Base-by-base conservation (phyloP, 2,888 invertebrate genomes). In the Cosmia pyralina region DNA sequence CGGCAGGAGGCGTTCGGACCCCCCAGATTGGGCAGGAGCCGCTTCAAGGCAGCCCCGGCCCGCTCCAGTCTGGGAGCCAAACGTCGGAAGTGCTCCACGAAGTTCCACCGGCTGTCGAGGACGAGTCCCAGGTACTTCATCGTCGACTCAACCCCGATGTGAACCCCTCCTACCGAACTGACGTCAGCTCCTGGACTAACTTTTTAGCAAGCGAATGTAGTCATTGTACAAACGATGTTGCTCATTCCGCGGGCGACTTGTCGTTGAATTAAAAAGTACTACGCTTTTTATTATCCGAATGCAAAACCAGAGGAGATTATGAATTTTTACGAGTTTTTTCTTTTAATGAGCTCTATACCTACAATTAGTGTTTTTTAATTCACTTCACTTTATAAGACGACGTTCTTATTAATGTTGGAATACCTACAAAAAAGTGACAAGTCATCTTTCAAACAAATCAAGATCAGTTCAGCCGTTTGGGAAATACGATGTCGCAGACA, bases 171-270 rank as follows among this genome's bases (percentile, higher is more conserved):
- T n/a, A n/a, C n/a, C n/a, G n/a, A 77, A 85, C 68, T 55, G 55
- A 28, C 65, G 73, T 64, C 70, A 55, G 69, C 73, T 78, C 64
- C 22, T 48, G 60, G 3, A 2, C 77, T 77, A 82, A 81, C 75
- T 85, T 80, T 28, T 83, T 79, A 60, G 79, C 58, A 77, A 74
- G 75, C 77, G 71, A 64, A 50, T 71, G 70, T 74, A 63, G 71
- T 69, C 75, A 77, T 77, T 53, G 13, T 60, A 52, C 70, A 75
- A 79, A 78, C 80, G 76, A 82, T 70, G 76, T 79, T 82, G 75
- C 71, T 69, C 66, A 79, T 71, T 71, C 52, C 62, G 67, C 55
- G 58, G 67, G 19, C 34, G 53, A 59, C 50, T 65, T 55, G 55
- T 52, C 38, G 22, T 41, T 19, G 19, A 70, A 76, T 66, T 46